These are phyloP conservation scores for Rhingia rostrata DNA, from an alignment of 2,888 invertebrate species.

Conservation along the genomic window DNA sequence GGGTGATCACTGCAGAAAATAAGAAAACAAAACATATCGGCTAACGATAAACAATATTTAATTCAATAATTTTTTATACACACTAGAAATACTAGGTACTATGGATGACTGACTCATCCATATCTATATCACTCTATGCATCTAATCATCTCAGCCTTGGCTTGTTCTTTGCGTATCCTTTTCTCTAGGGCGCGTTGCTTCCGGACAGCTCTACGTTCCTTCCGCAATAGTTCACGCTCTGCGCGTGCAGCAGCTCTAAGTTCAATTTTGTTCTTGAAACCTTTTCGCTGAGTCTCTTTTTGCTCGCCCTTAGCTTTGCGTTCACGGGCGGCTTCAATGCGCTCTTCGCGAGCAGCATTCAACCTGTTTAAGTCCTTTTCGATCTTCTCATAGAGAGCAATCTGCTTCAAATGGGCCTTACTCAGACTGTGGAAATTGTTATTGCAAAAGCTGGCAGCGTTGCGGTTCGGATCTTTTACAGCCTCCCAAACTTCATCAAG, in stretches of 20 bases:
- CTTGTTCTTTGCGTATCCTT: constrained; percentile 21
- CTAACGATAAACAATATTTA: no score
- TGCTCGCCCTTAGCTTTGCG: constrained; percentile 30
- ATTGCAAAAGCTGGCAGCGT: constrained; percentile 48
- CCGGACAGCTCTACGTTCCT: constrained; percentile 49
- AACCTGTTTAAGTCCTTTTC: constrained; percentile 57
- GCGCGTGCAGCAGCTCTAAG: constrained; percentile 25
- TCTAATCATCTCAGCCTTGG: constrained; percentile 21
- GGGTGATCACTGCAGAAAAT: no score
- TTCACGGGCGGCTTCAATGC: constrained; percentile 39
- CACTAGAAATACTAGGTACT: not conserved
- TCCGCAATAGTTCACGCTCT: constrained; percentile 28
- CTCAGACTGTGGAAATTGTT: constrained; percentile 50
- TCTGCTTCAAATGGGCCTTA: constrained; percentile 55
- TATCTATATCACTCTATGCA: not conserved
- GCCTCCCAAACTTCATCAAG: constrained; percentile 49
- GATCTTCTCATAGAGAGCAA: constrained; percentile 50
- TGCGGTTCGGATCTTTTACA: constrained; percentile 39
- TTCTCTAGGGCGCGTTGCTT: constrained; percentile 53
- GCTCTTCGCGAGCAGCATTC: constrained; percentile 39
- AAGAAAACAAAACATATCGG: no score
- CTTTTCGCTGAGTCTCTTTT: constrained; percentile 5
- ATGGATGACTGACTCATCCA: not conserved
- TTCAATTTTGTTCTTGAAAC: constrained; percentile 44
- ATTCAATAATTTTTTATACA: not conserved